Evolutionary conservation across 2,888 invertebrate genomes (phyloP), one percentile per base, ranked within the genome.

Genomic region (Yponomeuta plumbellus): DNA sequence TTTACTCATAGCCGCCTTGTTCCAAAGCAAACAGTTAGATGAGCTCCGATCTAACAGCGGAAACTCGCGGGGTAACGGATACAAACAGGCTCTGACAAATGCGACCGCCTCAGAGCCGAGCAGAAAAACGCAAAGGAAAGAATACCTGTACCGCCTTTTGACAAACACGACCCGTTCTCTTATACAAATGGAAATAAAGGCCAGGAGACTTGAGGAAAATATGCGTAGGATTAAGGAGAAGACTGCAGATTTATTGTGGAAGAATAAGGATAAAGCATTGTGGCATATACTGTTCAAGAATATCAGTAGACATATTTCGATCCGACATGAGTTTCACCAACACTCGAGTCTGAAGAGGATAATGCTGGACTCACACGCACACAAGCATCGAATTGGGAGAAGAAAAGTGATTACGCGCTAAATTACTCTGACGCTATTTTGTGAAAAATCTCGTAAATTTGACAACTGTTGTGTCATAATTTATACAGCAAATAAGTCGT

Each of bases 131-230:
- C 83, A 80, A 76, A 84, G 88, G 80, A 90, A 91, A 81, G 92
- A 92, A 84, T 90, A 90, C 83, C 84, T 92, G 76, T 92, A 91
- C 85, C 85, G 88, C 69, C 88, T 92, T 75, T 81, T 92, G 83
- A 91, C 91, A 83, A 92, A 92, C 86, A 91, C 91, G 75, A 92
- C 91, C 75, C 91, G 91, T 74, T 91, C 91, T 70, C 90, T 92
- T 81, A 92, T 92, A 88, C 91, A 91, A 84, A 92, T 92, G 92
- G 92, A 92, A 86, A 92, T 92, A 86, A 91, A 92, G 84, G 92
- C 92, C 69, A 85, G 92, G 81, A 80, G 92, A 83, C 86, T 92
- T 74, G 88, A 92, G 80, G 92, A 92, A 89, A 92, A 92, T 86
- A 91, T 92, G 85, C 91, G 91, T 79, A 86, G 91, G 85, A 92